Percentiles rank a stretch among this genome's conserved stretches.
phyloP scores from a whole-genome alignment of 2,888 invertebrate species.

The Acronicta psi region DNA sequence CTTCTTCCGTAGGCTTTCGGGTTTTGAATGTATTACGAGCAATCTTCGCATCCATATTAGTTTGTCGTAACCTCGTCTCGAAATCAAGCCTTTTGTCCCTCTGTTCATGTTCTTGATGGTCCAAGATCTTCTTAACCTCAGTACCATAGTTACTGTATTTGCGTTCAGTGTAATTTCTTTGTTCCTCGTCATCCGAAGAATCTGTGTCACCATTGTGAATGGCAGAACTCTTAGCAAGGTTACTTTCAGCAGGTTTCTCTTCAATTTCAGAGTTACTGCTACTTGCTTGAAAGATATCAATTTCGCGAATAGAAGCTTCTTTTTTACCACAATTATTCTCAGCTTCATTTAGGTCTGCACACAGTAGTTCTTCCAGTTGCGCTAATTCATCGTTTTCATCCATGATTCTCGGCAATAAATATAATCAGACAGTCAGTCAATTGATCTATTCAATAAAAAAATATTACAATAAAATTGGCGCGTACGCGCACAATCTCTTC shows the following conservation, averaged over 20 bases:
- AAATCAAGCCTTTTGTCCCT: conserved; percentile 77
- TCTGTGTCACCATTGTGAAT: conserved; percentile 91
- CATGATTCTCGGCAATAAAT: conserved; percentile 46
- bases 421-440: no score
- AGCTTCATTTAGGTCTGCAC: conserved; percentile 73
- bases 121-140: conserved; percentile 90
- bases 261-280: conserved; percentile 45
- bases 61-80: conserved; percentile 79
- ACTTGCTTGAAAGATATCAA: conserved; percentile 74
- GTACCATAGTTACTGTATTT: conserved; percentile 93
- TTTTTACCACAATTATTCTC: conserved; percentile 49
- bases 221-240: conserved; percentile 63
- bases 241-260: conserved; percentile 33
- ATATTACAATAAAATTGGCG: conserved; percentile 40
- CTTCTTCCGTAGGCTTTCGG: conserved; percentile 60
- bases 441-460: not conserved
- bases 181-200: conserved; percentile 95
- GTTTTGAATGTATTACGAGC: conserved; percentile 66
- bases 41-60: conserved; percentile 76
- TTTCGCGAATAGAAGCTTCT: conserved; percentile 63
- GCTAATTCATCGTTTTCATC: conserved; percentile 79
- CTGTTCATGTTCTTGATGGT: conserved; percentile 80
- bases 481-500: no score
- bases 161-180: conserved; percentile 91
- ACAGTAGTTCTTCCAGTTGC: conserved; percentile 81